Percentiles rank a stretch among this genome's conserved stretches.
Conservation (phyloP, 2,113 vertebrate species). For the Equus przewalskii region DNA sequence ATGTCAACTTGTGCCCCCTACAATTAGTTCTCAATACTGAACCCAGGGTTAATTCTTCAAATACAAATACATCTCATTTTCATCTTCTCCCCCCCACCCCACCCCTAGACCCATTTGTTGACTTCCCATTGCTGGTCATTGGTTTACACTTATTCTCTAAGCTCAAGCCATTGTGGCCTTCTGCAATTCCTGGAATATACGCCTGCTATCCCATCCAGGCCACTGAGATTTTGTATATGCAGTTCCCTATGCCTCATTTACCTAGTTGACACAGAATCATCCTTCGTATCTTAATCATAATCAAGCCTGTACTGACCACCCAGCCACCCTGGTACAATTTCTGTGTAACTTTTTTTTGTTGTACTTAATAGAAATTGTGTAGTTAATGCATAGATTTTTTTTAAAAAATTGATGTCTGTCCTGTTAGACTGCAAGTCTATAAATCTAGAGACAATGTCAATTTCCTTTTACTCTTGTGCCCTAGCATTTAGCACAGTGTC, state of each 20-base stretch:
- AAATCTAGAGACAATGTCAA: not conserved
- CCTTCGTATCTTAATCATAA: not conserved
- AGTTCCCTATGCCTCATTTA: not conserved
- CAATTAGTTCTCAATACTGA: not conserved
- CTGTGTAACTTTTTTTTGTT: not conserved
- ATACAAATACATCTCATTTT: constrained; percentile 1
- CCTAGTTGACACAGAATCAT: not conserved
- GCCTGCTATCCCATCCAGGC: not conserved
- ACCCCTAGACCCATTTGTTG: not conserved
- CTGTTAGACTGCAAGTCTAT: not conserved
- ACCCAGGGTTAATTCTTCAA: not conserved
- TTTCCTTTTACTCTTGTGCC: not conserved
- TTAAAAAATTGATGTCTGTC: not conserved
- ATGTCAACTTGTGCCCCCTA: not conserved
- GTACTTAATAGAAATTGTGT: not conserved
- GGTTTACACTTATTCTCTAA: not conserved
- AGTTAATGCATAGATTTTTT: not conserved
- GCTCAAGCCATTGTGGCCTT: not conserved
- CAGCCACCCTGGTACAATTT: not conserved
- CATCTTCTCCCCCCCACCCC: not conserved
- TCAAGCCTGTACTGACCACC: not conserved
- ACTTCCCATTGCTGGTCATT: not conserved
- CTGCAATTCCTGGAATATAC: not conserved
- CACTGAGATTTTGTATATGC: not conserved
- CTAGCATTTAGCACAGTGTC: not conserved